phyloP scores from a whole-genome alignment of 2,797 vertebrate species.

The Cetoscarus ocellatus region DNA sequence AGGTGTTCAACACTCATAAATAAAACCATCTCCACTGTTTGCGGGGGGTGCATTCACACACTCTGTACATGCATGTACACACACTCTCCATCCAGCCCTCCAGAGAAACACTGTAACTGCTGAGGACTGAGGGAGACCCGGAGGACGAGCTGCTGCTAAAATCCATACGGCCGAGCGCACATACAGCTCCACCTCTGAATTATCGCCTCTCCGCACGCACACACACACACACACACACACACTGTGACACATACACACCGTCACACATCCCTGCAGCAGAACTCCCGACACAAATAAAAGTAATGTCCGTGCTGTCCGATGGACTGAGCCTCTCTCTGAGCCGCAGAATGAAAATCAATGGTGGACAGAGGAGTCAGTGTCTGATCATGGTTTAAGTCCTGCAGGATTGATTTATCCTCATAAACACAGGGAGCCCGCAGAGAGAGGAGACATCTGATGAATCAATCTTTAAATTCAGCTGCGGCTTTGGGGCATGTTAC shows the following conservation, averaged over 20 bases:
- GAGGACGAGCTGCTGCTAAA: slow-evolving; percentile 56
- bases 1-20: neutral
- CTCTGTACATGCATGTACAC: slow-evolving; percentile 47
- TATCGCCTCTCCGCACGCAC: slow-evolving; percentile 14
- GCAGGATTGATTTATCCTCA: slow-evolving; percentile 38
- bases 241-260: slow-evolving; percentile 47
- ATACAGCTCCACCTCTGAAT: slow-evolving; percentile 46
- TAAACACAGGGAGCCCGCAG: neutral
- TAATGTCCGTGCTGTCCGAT: slow-evolving; percentile 50
- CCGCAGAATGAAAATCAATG: slow-evolving; percentile 63
- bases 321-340: neutral
- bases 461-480: neutral
- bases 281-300: slow-evolving; percentile 61
- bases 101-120: slow-evolving; percentile 46
- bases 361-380: slow-evolving; percentile 25
- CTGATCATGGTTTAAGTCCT: slow-evolving; percentile 55
- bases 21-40: slow-evolving; percentile 4
- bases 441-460: neutral
- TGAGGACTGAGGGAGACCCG: slow-evolving; percentile 29
- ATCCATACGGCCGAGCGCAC: slow-evolving; percentile 46
- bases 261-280: slow-evolving; percentile 58
- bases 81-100: slow-evolving; percentile 46
- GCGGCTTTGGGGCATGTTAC: too few relatives aligned
- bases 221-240: slow-evolving; percentile 31
- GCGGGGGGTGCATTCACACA: slow-evolving; percentile 3